phyloP scores from a whole-genome alignment of 2,113 vertebrate species.

The Anoplopoma fimbria region DNA sequence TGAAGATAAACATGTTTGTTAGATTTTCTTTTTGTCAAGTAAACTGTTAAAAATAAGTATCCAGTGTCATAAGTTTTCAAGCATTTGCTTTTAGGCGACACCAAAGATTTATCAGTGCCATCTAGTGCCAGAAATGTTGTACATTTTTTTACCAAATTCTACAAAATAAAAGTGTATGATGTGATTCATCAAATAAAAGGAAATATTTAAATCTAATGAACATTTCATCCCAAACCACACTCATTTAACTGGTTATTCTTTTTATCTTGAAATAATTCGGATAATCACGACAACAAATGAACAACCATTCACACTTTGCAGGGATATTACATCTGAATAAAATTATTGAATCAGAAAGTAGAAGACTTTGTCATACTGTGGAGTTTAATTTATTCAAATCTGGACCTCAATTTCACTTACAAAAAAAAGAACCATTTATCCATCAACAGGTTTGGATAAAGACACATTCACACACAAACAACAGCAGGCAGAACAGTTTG shows the following conservation, averaged over 20 bases:
- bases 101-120: background rate
- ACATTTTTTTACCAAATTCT: background rate
- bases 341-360: background rate
- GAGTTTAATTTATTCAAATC: constrained; percentile 73
- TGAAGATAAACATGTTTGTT: background rate
- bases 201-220: background rate
- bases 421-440: constrained; percentile 25
- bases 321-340: background rate
- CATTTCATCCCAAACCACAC: background rate
- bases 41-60: background rate
- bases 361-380: constrained; percentile 28
- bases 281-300: background rate
- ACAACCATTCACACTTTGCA: background rate
- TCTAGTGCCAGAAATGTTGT: constrained; percentile 7
- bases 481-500: constrained; percentile 51
- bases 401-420: constrained; percentile 71
- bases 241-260: background rate
- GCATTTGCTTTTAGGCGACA: background rate
- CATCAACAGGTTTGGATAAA: constrained; percentile 46
- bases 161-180: background rate
- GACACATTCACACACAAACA: constrained; percentile 45
- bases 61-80: too few relatives aligned
- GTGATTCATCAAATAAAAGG: background rate
- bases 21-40: background rate
- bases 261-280: background rate